Percentiles rank a stretch among this genome's conserved stretches.
Conservation (phyloP, 64 coral and sea anemone genomes). For the Catalaphyllia jardinei region DNA sequence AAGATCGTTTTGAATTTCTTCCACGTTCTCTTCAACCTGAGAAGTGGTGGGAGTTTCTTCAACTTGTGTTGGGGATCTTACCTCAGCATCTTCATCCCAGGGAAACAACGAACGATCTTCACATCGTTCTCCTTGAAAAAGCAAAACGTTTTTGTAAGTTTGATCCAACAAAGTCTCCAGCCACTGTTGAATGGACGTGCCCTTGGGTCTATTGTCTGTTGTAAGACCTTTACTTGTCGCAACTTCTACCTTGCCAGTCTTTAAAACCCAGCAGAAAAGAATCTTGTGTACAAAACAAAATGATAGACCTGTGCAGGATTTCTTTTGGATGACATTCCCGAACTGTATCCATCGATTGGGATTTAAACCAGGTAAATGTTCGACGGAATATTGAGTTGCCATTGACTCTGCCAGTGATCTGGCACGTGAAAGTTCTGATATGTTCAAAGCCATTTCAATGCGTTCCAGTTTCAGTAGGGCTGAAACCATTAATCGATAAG, state of each 20-base stretch:
- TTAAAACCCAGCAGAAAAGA: not conserved
- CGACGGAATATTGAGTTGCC: not conserved
- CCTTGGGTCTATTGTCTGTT: not conserved
- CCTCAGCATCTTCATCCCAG: not conserved
- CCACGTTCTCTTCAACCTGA: not conserved
- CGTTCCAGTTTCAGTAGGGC: not conserved
- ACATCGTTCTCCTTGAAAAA: not conserved
- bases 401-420: not conserved
- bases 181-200: not conserved
- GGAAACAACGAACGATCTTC: not conserved
- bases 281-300: not conserved
- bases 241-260: not conserved
- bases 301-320: not conserved
- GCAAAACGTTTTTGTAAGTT: not conserved
- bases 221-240: not conserved
- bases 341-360: not conserved
- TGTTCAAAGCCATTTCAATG: not conserved
- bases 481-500: not conserved
- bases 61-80: not conserved
- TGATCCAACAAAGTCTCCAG: not conserved
- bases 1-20: not conserved
- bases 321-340: not conserved
- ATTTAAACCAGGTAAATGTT: not conserved
- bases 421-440: not conserved
- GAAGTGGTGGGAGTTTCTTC: not conserved